A percentile compares a stretch with the other conserved stretches of the same genome.
phyloP scores from a whole-genome alignment of 2,113 vertebrate genomes.

The Myotis davidii region DNA sequence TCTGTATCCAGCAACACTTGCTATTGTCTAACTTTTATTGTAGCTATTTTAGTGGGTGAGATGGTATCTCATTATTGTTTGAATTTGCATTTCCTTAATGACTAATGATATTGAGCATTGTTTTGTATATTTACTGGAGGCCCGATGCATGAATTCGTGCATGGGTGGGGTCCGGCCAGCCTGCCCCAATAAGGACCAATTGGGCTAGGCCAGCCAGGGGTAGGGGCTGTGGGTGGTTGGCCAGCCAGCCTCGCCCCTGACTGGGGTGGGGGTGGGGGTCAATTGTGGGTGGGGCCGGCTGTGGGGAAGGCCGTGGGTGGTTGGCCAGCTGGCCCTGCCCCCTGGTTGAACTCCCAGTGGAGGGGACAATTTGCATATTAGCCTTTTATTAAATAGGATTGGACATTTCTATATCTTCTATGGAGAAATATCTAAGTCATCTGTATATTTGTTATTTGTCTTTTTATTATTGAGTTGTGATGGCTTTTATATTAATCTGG shows the following conservation, averaged over 20 bases:
- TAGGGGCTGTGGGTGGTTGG: too few relatives aligned
- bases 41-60: background rate
- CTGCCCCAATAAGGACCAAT: too few relatives aligned
- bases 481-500: background rate
- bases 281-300: too few relatives aligned
- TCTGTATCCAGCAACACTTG: background rate
- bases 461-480: conserved; percentile 14
- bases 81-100: background rate
- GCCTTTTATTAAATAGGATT: background rate
- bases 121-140: background rate
- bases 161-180: too few relatives aligned
- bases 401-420: background rate
- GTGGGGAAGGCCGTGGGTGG: too few relatives aligned
- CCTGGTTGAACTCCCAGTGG: too few relatives aligned
- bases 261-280: too few relatives aligned
- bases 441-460: background rate
- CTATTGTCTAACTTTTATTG: background rate
- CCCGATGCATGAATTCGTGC: too few relatives aligned
- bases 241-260: too few relatives aligned
- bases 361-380: too few relatives aligned
- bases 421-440: background rate
- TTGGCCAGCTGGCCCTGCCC: too few relatives aligned
- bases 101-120: background rate
- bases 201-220: too few relatives aligned
- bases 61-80: background rate